Percentiles rank a stretch among this genome's conserved stretches.
Conservation (phyloP, 1,140 invertebrate species). For the Cardiocondyla obscurior region DNA sequence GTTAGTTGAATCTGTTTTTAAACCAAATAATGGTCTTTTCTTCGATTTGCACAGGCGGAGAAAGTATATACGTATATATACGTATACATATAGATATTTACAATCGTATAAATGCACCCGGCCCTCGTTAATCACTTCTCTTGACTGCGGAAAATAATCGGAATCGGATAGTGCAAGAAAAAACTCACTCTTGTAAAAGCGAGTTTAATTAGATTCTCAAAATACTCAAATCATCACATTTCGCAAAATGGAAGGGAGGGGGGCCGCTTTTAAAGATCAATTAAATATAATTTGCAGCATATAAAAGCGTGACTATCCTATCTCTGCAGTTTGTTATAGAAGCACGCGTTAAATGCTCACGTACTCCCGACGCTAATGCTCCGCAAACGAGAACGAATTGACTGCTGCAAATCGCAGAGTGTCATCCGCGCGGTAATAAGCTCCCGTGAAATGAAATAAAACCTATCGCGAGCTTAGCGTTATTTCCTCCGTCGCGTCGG, state of each 20-base stretch:
- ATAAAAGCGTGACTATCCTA: background rate
- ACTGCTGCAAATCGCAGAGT: background rate
- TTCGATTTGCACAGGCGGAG: background rate
- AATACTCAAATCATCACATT: background rate
- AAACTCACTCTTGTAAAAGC: background rate
- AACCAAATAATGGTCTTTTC: background rate
- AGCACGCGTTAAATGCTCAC: background rate
- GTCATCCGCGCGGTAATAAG: background rate
- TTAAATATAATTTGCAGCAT: background rate
- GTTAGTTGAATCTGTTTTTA: background rate
- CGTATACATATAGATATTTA: conserved; percentile 35
- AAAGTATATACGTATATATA: no score
- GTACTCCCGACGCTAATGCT: background rate
- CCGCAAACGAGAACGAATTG: conserved; percentile 14
- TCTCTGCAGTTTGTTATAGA: background rate
- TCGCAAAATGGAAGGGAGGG: no score
- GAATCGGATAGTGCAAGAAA: conserved; percentile 10
- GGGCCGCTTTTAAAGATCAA: background rate
- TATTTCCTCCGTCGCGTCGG: background rate
- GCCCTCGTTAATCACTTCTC: conserved; percentile 29
- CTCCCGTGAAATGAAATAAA: background rate
- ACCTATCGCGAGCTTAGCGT: background rate
- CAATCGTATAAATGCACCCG: conserved; percentile 11
- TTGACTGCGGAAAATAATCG: conserved; percentile 32
- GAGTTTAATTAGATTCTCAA: background rate